Percentiles rank a stretch among this genome's conserved stretches.
phyloP scores from a whole-genome alignment of 2,888 invertebrate genomes.

The Ochropleura plecta region DNA sequence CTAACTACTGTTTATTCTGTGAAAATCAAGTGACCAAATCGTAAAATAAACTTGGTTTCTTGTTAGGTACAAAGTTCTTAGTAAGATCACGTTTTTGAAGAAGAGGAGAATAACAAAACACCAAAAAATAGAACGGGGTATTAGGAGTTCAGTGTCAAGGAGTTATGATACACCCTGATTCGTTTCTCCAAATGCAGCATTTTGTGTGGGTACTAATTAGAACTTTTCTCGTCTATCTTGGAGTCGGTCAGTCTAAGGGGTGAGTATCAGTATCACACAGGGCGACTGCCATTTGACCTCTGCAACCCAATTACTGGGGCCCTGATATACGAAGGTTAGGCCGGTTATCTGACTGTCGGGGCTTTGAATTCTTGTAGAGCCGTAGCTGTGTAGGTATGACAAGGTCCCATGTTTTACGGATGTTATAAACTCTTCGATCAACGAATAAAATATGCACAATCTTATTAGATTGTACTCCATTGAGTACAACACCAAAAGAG shows the following conservation, averaged over 20 bases:
- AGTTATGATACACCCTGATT: too few relatives aligned
- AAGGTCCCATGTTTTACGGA: not conserved
- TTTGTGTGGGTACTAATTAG: not conserved
- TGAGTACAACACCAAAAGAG: too few relatives aligned
- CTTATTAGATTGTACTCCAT: too few relatives aligned
- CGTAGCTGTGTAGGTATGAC: slow-evolving; percentile 7
- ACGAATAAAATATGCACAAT: not conserved
- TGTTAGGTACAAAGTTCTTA: not conserved
- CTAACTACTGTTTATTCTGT: slow-evolving; percentile 29
- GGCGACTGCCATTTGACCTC: slow-evolving; percentile 32
- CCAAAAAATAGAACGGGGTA: too few relatives aligned
- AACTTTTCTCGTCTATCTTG: not conserved
- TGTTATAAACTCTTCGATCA: not conserved
- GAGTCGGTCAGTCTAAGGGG: slow-evolving; percentile 36
- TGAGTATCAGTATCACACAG: slow-evolving; percentile 24
- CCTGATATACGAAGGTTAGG: slow-evolving; percentile 51
- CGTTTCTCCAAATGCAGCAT: too few relatives aligned
- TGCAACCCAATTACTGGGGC: slow-evolving; percentile 31
- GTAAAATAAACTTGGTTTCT: not conserved
- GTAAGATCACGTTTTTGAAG: not conserved
- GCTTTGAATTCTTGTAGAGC: slow-evolving; percentile 22
- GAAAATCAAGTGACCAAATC: slow-evolving; percentile 6
- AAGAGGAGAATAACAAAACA: not conserved
- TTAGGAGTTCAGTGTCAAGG: too few relatives aligned
- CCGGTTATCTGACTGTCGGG: slow-evolving; percentile 36